Evolutionary conservation across 2,797 vertebrate species (phyloP).

Genomic region (Chaetodon trifasciatus): DNA sequence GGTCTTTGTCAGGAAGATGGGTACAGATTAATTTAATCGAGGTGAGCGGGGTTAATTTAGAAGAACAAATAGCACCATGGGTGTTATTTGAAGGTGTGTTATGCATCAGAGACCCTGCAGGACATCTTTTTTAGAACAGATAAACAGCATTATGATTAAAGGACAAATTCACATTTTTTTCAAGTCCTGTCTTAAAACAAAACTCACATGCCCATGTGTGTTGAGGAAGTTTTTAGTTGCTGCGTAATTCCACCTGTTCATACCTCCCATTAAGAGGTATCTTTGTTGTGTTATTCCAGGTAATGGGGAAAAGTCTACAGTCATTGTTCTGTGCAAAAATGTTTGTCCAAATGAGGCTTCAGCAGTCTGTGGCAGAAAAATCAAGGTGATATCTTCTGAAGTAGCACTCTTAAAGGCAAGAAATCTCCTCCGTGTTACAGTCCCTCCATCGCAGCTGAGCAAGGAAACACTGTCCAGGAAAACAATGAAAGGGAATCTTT

Average conservation of each 20-base stretch:
- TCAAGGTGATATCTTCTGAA: not conserved
- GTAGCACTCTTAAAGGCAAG: not conserved
- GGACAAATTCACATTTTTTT: not conserved
- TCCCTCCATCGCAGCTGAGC: not conserved
- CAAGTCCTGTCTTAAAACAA: not conserved
- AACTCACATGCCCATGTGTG: not conserved
- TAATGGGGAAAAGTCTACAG: not conserved
- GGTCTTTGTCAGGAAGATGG: slow-evolving; percentile 28
- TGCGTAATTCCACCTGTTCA: not conserved
- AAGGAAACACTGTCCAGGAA: not conserved
- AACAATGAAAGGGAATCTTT: not conserved
- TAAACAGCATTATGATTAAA: not conserved
- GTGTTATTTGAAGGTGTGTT: slow-evolving; percentile 17
- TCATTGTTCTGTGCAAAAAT: not conserved
- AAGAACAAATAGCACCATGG: slow-evolving; percentile 22
- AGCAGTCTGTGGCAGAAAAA: not conserved
- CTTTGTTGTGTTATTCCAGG: not conserved
- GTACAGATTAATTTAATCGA: slow-evolving; percentile 11
- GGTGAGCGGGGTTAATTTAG: slow-evolving; percentile 24
- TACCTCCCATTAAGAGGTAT: not conserved
- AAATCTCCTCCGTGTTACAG: not conserved
- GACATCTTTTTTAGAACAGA: not conserved
- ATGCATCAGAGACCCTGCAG: not conserved
- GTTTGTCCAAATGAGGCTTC: not conserved
- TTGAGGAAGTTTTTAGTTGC: not conserved